Percentiles rank a stretch among this genome's conserved stretches.
Conservation (phyloP, 2,888 invertebrate species). For the Lasioglossum marginatum region DNA sequence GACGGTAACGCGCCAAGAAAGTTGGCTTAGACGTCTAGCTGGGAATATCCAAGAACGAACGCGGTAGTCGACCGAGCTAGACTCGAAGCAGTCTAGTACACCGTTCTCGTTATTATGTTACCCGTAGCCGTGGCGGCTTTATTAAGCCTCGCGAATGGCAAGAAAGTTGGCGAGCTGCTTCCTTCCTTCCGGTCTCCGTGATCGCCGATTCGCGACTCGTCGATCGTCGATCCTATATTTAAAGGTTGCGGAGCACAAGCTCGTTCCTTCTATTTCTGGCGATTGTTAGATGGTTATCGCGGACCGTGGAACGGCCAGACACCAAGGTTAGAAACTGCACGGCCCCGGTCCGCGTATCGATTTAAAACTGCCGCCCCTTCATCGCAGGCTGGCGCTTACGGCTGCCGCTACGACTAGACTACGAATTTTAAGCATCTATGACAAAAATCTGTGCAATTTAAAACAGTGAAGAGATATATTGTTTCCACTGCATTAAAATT, state of each 20-base stretch:
- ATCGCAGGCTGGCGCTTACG: slow-evolving; percentile 62
- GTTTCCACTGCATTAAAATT: neutral
- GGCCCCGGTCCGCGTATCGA: slow-evolving; percentile 64
- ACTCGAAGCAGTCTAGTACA: neutral
- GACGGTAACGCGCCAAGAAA: slow-evolving; percentile 11
- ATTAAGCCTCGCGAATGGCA: slow-evolving; percentile 30
- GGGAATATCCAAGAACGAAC: neutral
- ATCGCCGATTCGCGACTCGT: slow-evolving; percentile 36
- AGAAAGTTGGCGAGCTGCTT: slow-evolving; percentile 20
- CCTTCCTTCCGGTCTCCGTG: slow-evolving; percentile 20
- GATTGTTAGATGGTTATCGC: slow-evolving; percentile 58
- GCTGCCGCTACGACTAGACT: neutral
- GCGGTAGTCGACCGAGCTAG: neutral
- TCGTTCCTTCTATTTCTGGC: slow-evolving; percentile 64
- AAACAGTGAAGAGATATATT: no score
- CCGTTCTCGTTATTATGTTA: slow-evolving; percentile 18
- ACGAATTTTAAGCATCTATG: no score
- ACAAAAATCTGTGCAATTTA: neutral
- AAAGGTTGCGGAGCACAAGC: slow-evolving; percentile 16
- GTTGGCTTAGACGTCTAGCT: neutral
- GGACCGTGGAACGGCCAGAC: slow-evolving; percentile 69
- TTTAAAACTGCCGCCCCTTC: slow-evolving; percentile 59
- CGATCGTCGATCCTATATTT: slow-evolving; percentile 37
- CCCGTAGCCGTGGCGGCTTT: slow-evolving; percentile 1
- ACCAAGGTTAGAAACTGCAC: slow-evolving; percentile 67